These are phyloP conservation scores for Arion vulgaris DNA, from an alignment of 1,140 invertebrate species.

Conservation along the genomic window DNA sequence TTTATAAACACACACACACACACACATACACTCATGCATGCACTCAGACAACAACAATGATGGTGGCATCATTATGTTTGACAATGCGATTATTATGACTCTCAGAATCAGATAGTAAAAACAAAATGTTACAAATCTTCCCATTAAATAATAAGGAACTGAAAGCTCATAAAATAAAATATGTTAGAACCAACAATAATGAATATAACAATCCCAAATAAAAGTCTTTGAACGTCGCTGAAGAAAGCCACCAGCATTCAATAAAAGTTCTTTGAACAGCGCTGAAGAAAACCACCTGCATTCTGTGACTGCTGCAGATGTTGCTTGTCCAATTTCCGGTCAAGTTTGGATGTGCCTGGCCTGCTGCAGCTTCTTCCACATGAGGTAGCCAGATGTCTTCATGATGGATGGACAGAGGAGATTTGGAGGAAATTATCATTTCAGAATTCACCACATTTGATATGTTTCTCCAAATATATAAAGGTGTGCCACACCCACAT, in stretches of 20 bases:
- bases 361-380: constrained; percentile 41
- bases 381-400: constrained; percentile 40
- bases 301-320: neutral
- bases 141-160: too few relatives aligned
- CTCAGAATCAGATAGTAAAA: neutral
- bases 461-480: constrained; percentile 25
- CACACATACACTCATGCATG: too few relatives aligned
- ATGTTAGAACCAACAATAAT: too few relatives aligned
- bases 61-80: too few relatives aligned
- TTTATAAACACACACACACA: too few relatives aligned
- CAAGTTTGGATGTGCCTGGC: constrained; percentile 33
- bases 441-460: constrained; percentile 27
- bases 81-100: too few relatives aligned
- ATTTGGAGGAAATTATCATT: neutral
- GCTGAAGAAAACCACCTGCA: neutral
- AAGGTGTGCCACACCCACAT: constrained; percentile 14
- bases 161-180: too few relatives aligned
- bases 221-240: neutral
- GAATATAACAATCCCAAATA: too few relatives aligned
- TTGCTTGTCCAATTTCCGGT: neutral
- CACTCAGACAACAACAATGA: too few relatives aligned
- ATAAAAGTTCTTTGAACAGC: neutral
- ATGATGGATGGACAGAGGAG: neutral
- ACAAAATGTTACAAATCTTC: too few relatives aligned
- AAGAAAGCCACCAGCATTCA: neutral